Conservation (phyloP, 2,888 invertebrate genomes). For the Eurytoma adleriae region DNA sequence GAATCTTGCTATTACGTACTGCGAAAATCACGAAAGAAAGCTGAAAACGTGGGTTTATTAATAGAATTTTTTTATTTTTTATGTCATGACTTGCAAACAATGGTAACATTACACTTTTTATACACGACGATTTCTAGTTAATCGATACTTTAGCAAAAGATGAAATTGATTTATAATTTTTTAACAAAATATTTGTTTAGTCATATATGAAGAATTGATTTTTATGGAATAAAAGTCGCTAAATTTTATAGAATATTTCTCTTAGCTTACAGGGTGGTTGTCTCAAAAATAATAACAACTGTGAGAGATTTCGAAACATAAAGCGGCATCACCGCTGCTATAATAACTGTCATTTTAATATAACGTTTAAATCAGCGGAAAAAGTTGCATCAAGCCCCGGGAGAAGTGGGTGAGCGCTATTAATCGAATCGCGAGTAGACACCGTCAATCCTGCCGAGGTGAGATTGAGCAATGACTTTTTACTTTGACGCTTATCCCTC, state of each 20-base stretch:
- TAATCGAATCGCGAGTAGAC: constrained; percentile 57
- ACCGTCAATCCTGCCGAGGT: background rate
- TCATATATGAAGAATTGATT: no score
- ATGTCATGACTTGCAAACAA: background rate
- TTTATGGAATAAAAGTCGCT: no score
- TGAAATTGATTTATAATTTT: no score
- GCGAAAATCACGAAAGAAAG: constrained; percentile 10
- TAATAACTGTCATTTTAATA: no score
- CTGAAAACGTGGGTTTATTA: constrained; percentile 11
- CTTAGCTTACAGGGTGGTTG: no score
- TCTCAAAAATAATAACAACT: no score
- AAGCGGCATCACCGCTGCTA: no score
- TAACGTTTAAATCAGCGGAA: constrained; percentile 14
- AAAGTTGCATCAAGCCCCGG: constrained; percentile 58
- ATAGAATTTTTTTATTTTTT: constrained; percentile 5
- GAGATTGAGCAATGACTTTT: constrained; percentile 31
- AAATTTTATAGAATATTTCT: no score
- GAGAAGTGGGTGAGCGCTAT: constrained; percentile 51
- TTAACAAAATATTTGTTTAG: no score
- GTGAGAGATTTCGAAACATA: no score
- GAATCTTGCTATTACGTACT: constrained; percentile 31
- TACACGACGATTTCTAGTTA: background rate
- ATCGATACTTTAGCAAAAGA: no score
- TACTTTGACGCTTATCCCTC: no score
- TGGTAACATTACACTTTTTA: constrained; percentile 1